phyloP scores from a whole-genome alignment of 2,888 invertebrate genomes.

The Dryomyza anilis region DNA sequence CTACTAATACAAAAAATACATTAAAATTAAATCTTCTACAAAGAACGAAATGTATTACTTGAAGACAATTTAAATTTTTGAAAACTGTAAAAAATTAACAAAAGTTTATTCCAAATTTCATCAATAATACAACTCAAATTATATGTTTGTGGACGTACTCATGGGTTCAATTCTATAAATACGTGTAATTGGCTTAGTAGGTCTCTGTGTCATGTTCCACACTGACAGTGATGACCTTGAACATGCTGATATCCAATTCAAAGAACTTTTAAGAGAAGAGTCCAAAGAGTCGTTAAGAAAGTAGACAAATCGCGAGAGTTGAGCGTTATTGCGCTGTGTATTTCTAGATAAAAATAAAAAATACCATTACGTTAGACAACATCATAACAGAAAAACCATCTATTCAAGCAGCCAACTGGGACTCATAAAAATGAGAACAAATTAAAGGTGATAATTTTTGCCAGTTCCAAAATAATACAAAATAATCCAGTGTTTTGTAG shows the following conservation, averaged over 20 bases:
- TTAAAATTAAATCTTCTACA: too few relatives aligned
- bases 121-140: too few relatives aligned
- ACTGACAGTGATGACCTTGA: slow-evolving; percentile 44
- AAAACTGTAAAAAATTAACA: too few relatives aligned
- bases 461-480: background rate
- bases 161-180: too few relatives aligned
- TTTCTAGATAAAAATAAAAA: too few relatives aligned
- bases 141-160: too few relatives aligned
- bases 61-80: too few relatives aligned
- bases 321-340: background rate
- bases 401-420: background rate
- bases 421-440: background rate
- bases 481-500: too few relatives aligned
- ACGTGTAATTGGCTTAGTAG: slow-evolving; percentile 29
- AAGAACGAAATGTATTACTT: too few relatives aligned
- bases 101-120: too few relatives aligned
- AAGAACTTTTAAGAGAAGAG: background rate
- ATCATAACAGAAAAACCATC: too few relatives aligned
- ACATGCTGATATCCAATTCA: slow-evolving; percentile 4
- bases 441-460: background rate
- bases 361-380: background rate
- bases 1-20: too few relatives aligned
- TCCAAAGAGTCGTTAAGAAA: background rate
- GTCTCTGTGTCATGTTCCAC: slow-evolving; percentile 34
- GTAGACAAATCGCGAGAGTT: background rate